Percentiles rank a stretch among this genome's conserved stretches.
Conservation (phyloP, 2,888 invertebrate species). For the Rhabditoides inermis region DNA sequence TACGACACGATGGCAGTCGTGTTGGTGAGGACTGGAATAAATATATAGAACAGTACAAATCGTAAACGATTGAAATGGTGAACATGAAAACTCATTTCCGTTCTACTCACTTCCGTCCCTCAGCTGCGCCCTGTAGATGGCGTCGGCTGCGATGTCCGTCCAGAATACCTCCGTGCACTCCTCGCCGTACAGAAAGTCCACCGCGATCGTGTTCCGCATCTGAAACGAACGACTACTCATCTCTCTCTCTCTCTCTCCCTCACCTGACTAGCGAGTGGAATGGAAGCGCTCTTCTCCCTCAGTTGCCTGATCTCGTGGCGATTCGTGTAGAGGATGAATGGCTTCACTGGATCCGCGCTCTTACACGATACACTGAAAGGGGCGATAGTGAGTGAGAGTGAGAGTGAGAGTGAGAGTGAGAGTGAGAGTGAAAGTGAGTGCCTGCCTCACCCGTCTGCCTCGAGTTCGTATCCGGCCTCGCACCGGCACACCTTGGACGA, state of each 20-base stretch:
- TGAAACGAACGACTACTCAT: too few species aligned
- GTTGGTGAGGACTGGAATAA: slow-evolving; percentile 64
- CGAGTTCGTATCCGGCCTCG: slow-evolving; percentile 66
- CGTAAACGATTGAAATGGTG: too few species aligned
- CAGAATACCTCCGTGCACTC: slow-evolving; percentile 68
- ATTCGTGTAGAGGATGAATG: slow-evolving; percentile 78
- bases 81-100: too few species aligned
- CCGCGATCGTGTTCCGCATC: too few species aligned
- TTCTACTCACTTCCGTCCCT: slow-evolving; percentile 61
- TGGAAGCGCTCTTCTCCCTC: too few species aligned
- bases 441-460: slow-evolving; percentile 61
- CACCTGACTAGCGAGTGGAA: too few species aligned
- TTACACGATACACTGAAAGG: slow-evolving; percentile 65
- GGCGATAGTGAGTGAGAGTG: not conserved
- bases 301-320: slow-evolving; percentile 72
- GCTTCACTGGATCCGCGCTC: slow-evolving; percentile 58
- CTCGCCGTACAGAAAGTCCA: too few species aligned
- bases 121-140: slow-evolving; percentile 71
- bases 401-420: too few species aligned
- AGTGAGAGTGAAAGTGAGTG: not conserved
- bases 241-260: too few species aligned
- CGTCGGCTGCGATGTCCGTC: slow-evolving; percentile 84
- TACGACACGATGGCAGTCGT: slow-evolving; percentile 74
- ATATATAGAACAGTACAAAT: too few species aligned
- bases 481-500: slow-evolving; percentile 67